Base-by-base conservation (phyloP, 2,888 invertebrate genomes). In the Diogma glabrata region DNA sequence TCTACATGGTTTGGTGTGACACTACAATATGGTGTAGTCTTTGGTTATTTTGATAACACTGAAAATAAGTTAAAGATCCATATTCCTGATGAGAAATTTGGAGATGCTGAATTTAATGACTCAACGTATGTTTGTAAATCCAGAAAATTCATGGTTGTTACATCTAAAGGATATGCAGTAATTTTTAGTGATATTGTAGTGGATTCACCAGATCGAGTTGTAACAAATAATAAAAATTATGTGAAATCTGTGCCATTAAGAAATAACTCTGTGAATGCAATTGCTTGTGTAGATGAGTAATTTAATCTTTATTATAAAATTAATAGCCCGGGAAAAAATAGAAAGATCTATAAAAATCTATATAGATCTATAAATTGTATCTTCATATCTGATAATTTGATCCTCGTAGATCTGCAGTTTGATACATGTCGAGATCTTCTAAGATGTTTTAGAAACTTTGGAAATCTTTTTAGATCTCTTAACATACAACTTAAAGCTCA, bases 201-300 rank as follows among this genome's bases (percentile, higher is more conserved):
- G 54, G 66, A 50, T 30, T 24, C 36, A 16, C 24, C 28, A 5
- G 40, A 52, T 6, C 28, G 43, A 7, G 9, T 19, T 12, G 16
- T 22, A 16, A 30, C 47, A 10, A 54, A 54, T 49, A 26, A 47
- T 9, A 54, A 54, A 28, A 28, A 50, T 7, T 55, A 51, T 6
- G 8, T 48, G 2, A 55, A 55, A 50, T 16, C 49, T 10, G 10
- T 56, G 14, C 38, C 47, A 24, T 17, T 55, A 10, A 17, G 23
- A 61, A 66, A 67, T 26, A 58, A 58, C 36, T 63, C 62, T 47
- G 73, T 79, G 16, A 72, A 71, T 52, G 72, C 70, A 23, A 72
- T 79, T 12, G 71, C 69, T 50, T 70, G 68, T 51, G 62, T 73
- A 23, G 78, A 78, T 57, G 72, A 72, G 76, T 78, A 57, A n/a